Evolutionary conservation across 2,888 invertebrate species (phyloP), one percentile per base, ranked within the genome.

Genomic region (Lochmaea capreae): DNA sequence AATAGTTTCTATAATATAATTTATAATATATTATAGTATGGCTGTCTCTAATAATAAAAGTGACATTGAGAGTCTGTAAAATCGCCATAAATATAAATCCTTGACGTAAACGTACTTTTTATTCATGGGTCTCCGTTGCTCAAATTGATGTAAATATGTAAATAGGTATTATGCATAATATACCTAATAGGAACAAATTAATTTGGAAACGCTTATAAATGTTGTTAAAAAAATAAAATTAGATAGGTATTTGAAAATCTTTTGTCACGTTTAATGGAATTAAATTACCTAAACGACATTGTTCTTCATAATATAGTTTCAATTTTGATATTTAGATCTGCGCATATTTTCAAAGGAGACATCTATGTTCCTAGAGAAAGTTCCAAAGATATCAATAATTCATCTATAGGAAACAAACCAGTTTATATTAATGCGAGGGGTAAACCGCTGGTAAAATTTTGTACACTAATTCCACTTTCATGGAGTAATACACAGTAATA

Each of bases 31-130:
- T 12, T 46, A 46, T 12, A 46, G 2, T 14, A 46, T 12, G 11
- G 5, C 58, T 16, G 18, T 11, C 58, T 10, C 58, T 58, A 58
- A 58, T 58, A 58, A 58, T 46, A 39, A 14, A 58, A 58, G 22
- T 58, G 58, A 58, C 58, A 58, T 58, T 58, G 58, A 58, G 58
- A 58, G 58, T 14, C 14, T 0, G 22, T 58, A 6, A 58, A 58
- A 58, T 58, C 14, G 18, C 58, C 58, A 26, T 58, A 58, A 58
- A 58, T 58, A 58, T 58, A 22, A 57, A 57, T 57, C 57, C 57
- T 57, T 57, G 57, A 22, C 57, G 57, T 57, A 26, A 58, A 58
- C 26, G 18, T 12, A 58, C 8, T 58, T 58, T 58, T 58, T 58
- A 58, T 58, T 58, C 12, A 10, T 16, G 12, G 18, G 58, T 58